Evolutionary conservation across 92 coral and sea anemone genomes (phyloP), one percentile per base, ranked within the genome.

Genomic region (Parazoanthus darwini): DNA sequence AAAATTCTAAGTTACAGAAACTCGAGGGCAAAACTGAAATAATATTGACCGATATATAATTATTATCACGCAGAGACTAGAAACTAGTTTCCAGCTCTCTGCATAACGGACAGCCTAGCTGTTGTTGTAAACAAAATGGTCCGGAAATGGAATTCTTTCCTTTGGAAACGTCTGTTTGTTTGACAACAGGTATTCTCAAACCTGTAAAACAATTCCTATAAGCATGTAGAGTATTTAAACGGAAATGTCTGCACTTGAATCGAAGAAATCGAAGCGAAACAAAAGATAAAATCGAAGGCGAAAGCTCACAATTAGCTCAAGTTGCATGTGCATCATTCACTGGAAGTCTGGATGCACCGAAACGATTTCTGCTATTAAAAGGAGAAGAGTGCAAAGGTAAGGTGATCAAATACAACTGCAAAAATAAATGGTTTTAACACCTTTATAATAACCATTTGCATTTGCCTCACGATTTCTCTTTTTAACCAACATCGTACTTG

Each of bases 131-230:
- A 42, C 39, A 59, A 81, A 81, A 48, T 48, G 51, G 51, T 48
- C 51, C 42, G 2, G 58, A 56, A 39, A 20, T 37, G 14, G 59
- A 67, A 81, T 81, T 37, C 54, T 81, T 63, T 63, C 46, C 25
- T 58, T 18, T 67, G 13, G 4, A 59, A 59, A 82, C 37, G 18
- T 38, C 73, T 82, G 59, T 46, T 35, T 66, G 51, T 82, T 71
- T 44, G 68, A 44, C 63, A 70, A 50, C 26, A 68, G 78, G 87
- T 66, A 71, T 84, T 84, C 87, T 46, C 71, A 84, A 48, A 84
- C 43, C 79, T 46, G 65, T 46, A 2, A 9, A n/a, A 15, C 38
- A 14, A 26, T 26, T 84, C 43, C 20, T 26, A 48, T 44, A 71
- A 82, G 4, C 8, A 80, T 80, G 70, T 26, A 50, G 68, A 26